Evolutionary conservation across 1,140 invertebrate species (phyloP).

Genomic region (Littorina saxatilis): DNA sequence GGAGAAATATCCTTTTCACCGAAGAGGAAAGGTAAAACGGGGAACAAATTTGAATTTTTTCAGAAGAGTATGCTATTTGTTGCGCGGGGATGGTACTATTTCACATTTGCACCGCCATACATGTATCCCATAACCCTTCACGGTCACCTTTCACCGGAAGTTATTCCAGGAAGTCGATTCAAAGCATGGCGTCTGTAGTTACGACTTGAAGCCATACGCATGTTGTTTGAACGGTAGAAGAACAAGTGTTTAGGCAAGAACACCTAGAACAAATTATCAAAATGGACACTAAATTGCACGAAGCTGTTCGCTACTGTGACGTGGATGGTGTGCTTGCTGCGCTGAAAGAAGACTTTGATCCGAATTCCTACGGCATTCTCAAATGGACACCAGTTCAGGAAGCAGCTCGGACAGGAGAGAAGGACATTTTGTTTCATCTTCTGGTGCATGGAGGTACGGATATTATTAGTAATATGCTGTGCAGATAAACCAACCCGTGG

Average conservation of each 20-base stretch:
- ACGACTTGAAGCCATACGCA: neutral
- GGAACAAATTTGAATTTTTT: neutral
- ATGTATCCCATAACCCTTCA: conserved; percentile 58
- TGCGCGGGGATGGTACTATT: conserved; percentile 29
- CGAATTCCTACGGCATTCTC: conserved; percentile 67
- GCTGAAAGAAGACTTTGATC: conserved; percentile 62
- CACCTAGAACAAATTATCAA: no score
- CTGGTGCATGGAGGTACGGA: conserved; percentile 59
- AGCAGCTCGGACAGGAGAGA: conserved; percentile 67
- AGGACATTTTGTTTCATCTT: conserved; percentile 61
- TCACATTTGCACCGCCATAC: conserved; percentile 65
- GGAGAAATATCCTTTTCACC: conserved; percentile 39
- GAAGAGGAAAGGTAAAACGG: neutral
- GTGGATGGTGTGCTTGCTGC: conserved; percentile 61
- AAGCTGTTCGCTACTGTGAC: conserved; percentile 67
- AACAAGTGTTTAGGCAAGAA: neutral
- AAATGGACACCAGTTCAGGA: conserved; percentile 70
- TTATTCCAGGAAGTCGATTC: conserved; percentile 3
- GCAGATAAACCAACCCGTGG: no score
- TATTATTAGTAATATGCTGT: no score
- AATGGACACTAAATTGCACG: conserved; percentile 53
- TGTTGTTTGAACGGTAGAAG: neutral
- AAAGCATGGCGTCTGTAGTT: conserved; percentile 38
- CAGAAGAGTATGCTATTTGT: neutral
- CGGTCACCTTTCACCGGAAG: conserved; percentile 25